Percentiles rank a stretch among this genome's conserved stretches.
Evolutionary conservation across 1,140 invertebrate species (phyloP).

Genomic region (Eufriesea mexicana): DNA sequence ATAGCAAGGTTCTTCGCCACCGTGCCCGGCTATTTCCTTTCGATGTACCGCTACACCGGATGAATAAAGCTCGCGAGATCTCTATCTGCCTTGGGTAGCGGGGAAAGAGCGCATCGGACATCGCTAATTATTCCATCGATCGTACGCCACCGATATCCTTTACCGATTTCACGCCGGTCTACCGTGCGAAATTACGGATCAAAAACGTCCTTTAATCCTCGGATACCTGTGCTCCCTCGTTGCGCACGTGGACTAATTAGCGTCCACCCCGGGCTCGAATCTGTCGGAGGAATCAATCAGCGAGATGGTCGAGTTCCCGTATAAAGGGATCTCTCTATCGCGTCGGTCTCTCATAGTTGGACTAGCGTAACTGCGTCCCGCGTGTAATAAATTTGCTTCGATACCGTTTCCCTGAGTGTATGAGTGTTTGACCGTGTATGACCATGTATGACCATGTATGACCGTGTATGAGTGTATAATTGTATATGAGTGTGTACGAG

Average conservation of each 20-base stretch:
- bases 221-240: constrained; percentile 2
- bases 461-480: no score
- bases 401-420: no score
- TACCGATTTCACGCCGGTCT: background rate
- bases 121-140: constrained; percentile 49
- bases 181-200: background rate
- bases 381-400: no score
- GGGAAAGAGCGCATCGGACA: background rate
- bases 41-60: constrained; percentile 63
- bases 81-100: constrained; percentile 2
- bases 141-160: constrained; percentile 4
- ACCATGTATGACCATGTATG: no score
- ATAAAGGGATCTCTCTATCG: background rate
- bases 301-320: background rate
- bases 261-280: background rate
- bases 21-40: constrained; percentile 49
- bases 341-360: no score
- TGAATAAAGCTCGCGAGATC: constrained; percentile 48
- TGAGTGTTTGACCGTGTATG: no score
- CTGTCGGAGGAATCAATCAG: background rate
- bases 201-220: background rate
- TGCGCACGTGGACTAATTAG: constrained; percentile 7
- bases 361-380: no score
- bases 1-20: constrained; percentile 34
- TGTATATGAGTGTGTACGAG: no score